phyloP scores from a whole-genome alignment of 2,888 invertebrate genomes.

The Cantharis rufa region DNA sequence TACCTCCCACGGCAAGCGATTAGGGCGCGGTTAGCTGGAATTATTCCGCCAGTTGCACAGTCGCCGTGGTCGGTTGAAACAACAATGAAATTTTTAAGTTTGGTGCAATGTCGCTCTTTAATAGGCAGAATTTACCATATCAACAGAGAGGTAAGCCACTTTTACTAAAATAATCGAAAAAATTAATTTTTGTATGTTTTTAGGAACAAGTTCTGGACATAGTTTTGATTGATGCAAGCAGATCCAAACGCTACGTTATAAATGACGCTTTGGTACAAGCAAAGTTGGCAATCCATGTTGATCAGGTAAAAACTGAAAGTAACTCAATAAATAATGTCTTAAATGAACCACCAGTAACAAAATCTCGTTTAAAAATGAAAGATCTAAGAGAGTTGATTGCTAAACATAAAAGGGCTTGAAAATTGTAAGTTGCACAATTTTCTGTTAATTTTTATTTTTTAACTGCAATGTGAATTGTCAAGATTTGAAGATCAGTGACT shows the following conservation, averaged over 20 bases:
- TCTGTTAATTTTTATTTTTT: background rate
- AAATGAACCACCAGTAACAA: background rate
- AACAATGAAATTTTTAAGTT: slow-evolving; percentile 52
- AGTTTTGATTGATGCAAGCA: slow-evolving; percentile 60
- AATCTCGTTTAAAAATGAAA: background rate
- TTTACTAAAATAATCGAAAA: background rate
- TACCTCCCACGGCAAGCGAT: slow-evolving; percentile 59
- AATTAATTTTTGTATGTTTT: slow-evolving; percentile 13
- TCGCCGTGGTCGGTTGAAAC: slow-evolving; percentile 59
- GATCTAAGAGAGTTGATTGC: background rate
- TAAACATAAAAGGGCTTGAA: background rate
- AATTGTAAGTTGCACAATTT: background rate
- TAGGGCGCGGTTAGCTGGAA: slow-evolving; percentile 58
- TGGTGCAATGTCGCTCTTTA: slow-evolving; percentile 51
- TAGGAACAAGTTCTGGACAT: slow-evolving; percentile 40
- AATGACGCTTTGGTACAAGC: slow-evolving; percentile 57
- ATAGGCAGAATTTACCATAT: slow-evolving; percentile 52
- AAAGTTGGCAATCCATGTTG: slow-evolving; percentile 54
- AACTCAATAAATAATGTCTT: background rate
- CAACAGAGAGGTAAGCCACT: slow-evolving; percentile 39
- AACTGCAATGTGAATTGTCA: background rate
- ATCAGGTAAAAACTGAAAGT: slow-evolving; percentile 41
- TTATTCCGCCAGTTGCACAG: slow-evolving; percentile 50
- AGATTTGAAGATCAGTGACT: background rate
- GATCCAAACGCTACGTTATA: slow-evolving; percentile 57